Base-by-base conservation (phyloP, 2,113 vertebrate genomes). In the Scytalopus superciliaris region DNA sequence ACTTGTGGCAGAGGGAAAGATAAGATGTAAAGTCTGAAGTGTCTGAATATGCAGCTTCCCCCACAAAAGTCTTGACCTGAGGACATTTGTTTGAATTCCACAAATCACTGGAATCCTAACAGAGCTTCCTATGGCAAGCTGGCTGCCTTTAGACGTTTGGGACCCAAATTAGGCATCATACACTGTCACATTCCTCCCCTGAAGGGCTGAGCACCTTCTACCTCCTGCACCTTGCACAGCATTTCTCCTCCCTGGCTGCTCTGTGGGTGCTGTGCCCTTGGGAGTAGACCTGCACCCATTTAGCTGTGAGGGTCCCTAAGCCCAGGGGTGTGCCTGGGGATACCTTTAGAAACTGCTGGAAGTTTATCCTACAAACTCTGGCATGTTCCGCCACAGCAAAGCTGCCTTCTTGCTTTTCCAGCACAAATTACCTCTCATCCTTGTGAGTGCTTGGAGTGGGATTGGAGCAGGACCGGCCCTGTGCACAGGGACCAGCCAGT, bases 1-100 rank as follows among this genome's bases (percentile, higher is more conserved):
- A 89, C 60, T 86, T 81, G 23, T 1, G 1, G 70, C 30, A 11
- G 22, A 78, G 56, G 8, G 56, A 63, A 60, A 44, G 80, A 69
- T 30, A 87, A 88, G 33, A 84, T 78, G 78, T 37, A 53, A 95
- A 91, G 87, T 53, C 72, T 35, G 62, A 84, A 93, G 93, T 78
- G 76, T 52, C 76, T 59, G 76, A 86, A 92, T 63, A 85, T 6
- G 14, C 33, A 74, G 89, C 77, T 94, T 92, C 75, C 94, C 73
- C 80, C 49, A 69, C 62, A 52, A 22, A 84, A 93, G 83, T 89
- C 95, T 80, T 78, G 45, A 96, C 93, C 87, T 47, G 18, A 84
- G 85, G 89, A 96, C 94, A 85, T 94, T 94, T 91, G 84, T 92
- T 84, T 96, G 88, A 97, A 97, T 95, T 92, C 97, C 96, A 96